Base-by-base conservation (phyloP, 1,140 invertebrate genomes). In the Zaprionus taronus region DNA sequence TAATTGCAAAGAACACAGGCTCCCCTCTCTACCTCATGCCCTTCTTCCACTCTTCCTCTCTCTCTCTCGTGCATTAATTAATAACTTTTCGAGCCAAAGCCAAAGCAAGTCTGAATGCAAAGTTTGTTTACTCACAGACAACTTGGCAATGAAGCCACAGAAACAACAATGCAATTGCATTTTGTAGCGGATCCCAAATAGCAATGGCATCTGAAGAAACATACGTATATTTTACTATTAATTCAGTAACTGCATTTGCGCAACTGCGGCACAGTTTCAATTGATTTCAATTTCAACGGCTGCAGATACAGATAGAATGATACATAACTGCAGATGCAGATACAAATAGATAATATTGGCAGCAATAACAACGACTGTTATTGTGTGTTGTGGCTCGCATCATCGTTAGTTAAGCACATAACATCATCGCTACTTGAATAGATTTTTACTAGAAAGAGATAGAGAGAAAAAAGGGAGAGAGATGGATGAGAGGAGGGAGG, bases 311-410 rank as follows among this genome's bases (percentile, higher is more conserved):
- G n/a, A n/a, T 36, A 26, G 60, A 44, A 60, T 17, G 41, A 47
- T 47, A n/a, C 41, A 47, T 20, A 2, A 14, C 36, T 67, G 28
- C n/a, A 66, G 20, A 41, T 66, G 12, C 53, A 66, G 64, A 56
- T 66, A 66, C 38, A 41, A 20, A 69, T 34, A 22, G 57, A 49
- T 49, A 36, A 22, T 41, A 22, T 60, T 49, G 47, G 49, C 60
- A 17, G 26, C 28, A 22, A 24, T 56, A 69, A 69, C 66, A 69
- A 69, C 20, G 41, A 49, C 14, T 69, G 55, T 68, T 68, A 55
- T 67, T 31, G 64, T 66, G 41, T 28, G 64, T 15, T 56, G 64
- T 17, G 64, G n/a, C 65, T 60, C 66, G 58, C 66, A 68, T 68
- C 55, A 68, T 68, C 66, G 65, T 60, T 60, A 68, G 26, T 31